Percentiles rank a stretch among this genome's conserved stretches.
Evolutionary conservation across 2,888 invertebrate species (phyloP).

Genomic region (Seladonia tumulorum): DNA sequence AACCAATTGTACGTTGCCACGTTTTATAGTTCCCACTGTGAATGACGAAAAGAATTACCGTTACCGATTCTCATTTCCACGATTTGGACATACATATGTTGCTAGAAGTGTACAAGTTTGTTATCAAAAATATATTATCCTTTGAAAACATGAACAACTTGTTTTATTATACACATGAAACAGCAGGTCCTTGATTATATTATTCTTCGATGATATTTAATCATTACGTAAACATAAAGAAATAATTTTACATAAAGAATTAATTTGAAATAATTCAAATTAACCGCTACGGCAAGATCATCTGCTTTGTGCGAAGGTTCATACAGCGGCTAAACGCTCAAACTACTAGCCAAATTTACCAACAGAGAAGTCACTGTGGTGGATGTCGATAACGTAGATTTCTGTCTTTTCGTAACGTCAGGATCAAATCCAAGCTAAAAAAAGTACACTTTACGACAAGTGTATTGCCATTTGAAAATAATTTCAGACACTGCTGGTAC

Average conservation of each 20-base stretch:
- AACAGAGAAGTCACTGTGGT: no score
- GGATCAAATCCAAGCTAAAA: no score
- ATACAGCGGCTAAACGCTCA: not conserved
- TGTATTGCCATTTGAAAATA: no score
- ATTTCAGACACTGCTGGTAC: no score
- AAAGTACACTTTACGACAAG: no score
- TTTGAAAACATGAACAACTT: conserved; percentile 13
- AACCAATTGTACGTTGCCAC: conserved; percentile 36
- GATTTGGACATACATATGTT: conserved; percentile 67
- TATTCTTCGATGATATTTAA: not conserved
- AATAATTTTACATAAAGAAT: no score
- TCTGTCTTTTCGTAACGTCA: no score
- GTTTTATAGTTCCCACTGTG: conserved; percentile 36
- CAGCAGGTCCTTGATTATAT: not conserved
- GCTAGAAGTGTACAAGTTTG: conserved; percentile 75
- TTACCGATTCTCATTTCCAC: conserved; percentile 45
- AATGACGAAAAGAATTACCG: not conserved
- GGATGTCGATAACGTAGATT: no score
- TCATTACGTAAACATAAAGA: not conserved
- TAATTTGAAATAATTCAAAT: no score
- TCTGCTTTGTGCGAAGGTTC: not conserved
- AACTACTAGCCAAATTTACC: not conserved
- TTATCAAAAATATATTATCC: conserved; percentile 74
- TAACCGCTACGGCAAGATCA: not conserved
- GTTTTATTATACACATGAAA: not conserved